A percentile compares a stretch with the other conserved stretches of the same genome.
phyloP scores from a whole-genome alignment of 2,113 vertebrate species.

The Aviceda subcristata region DNA sequence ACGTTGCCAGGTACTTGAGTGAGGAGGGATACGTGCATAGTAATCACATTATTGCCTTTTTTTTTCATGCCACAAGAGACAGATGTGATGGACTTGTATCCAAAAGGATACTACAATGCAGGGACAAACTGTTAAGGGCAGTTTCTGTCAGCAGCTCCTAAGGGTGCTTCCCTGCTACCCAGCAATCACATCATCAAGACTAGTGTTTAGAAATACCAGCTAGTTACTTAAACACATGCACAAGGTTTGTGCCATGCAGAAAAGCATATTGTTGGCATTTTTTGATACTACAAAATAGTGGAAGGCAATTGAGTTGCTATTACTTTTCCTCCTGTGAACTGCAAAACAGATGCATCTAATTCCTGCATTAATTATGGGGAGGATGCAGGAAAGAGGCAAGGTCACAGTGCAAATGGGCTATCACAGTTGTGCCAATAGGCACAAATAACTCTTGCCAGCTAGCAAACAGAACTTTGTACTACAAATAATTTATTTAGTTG shows the following conservation, averaged over 20 bases:
- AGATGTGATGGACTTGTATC: not conserved
- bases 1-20: not conserved
- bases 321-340: not conserved
- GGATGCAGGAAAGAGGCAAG: not conserved
- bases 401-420: not conserved
- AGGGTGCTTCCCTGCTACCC: not conserved
- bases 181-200: not conserved
- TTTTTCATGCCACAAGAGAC: not conserved
- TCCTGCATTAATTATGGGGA: not conserved
- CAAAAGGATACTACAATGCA: not conserved
- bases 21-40: not conserved
- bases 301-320: not conserved
- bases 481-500: not conserved
- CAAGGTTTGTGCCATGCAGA: not conserved
- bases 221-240: not conserved
- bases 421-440: not conserved
- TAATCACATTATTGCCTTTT: not conserved
- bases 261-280: not conserved
- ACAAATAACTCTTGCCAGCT: not conserved
- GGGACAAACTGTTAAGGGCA: not conserved
- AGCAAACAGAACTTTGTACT: not conserved
- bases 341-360: not conserved
- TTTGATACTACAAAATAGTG: not conserved
- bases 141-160: not conserved
- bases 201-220: not conserved